These are phyloP conservation scores for Cladorhizidae sp. DNA, from an alignment of 37 sponge, comb jelly and placozoan genomes.

Conservation along the genomic window DNA sequence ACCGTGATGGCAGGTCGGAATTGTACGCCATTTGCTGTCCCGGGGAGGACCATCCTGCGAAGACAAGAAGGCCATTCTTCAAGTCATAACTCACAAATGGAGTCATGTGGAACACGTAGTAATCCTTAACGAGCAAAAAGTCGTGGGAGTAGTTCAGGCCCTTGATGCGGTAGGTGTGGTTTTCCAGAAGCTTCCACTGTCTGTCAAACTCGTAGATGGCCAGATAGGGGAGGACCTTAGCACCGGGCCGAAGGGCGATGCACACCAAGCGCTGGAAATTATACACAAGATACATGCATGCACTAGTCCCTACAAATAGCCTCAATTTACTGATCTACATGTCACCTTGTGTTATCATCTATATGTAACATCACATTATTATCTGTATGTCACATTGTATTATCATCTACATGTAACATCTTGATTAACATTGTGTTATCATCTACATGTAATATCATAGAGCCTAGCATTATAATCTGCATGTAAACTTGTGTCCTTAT, in stretches of 20 bases:
- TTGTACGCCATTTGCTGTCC: slow-evolving; percentile 58
- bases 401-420: no score
- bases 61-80: slow-evolving; percentile 17
- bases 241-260: slow-evolving; percentile 59
- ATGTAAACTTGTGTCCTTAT: no score
- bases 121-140: slow-evolving; percentile 79
- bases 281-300: no score
- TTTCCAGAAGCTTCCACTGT: slow-evolving; percentile 53
- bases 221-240: slow-evolving; percentile 36
- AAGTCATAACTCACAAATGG: slow-evolving; percentile 66
- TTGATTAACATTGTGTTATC: no score
- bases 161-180: slow-evolving; percentile 61
- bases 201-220: slow-evolving; percentile 83
- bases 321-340: no score
- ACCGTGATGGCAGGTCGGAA: slow-evolving; percentile 72
- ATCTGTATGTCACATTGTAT: no score
- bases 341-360: no score
- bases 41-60: slow-evolving; percentile 49
- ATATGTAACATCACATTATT: no score
- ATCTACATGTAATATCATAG: no score
- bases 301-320: no score
- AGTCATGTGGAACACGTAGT: slow-evolving; percentile 91
- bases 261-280: slow-evolving; percentile 64
- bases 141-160: slow-evolving; percentile 93
- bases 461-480: no score